Evolutionary conservation across 2,797 vertebrate species (phyloP).

Genomic region (Synanceia verrucosa): DNA sequence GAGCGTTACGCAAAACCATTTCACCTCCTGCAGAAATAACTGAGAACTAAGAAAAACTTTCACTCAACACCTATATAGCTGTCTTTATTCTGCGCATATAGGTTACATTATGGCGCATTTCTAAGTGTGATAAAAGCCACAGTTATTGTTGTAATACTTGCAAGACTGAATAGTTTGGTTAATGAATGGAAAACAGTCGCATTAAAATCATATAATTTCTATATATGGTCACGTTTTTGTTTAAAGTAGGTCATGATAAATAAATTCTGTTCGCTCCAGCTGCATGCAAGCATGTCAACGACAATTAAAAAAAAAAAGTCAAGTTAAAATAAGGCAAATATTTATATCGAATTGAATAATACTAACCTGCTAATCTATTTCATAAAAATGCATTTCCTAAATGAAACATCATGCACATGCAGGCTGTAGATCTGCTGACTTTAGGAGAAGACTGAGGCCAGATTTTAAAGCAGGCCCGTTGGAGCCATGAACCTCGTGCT

Average conservation of each 20-base stretch:
- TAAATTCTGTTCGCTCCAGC: neutral
- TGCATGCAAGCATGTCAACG: neutral
- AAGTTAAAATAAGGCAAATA: rapidly evolving
- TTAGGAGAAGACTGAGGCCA: neutral
- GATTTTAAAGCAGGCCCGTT: constrained; percentile 5
- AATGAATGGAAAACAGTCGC: neutral
- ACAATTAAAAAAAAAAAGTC: neutral
- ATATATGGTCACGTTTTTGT: neutral
- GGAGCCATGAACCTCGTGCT: constrained; percentile 49
- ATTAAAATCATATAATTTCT: rapidly evolving
- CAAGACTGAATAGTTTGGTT: neutral
- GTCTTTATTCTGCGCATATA: too few relatives aligned
- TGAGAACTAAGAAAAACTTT: constrained; percentile 12
- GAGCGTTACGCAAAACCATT: constrained; percentile 45
- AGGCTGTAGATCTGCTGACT: neutral
- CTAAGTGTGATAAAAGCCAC: too few relatives aligned
- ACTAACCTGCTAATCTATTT: neutral
- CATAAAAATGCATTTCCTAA: neutral
- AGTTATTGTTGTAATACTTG: neutral
- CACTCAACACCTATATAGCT: neutral
- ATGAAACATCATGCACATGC: neutral
- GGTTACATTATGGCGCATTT: neutral
- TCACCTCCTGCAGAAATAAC: constrained; percentile 49
- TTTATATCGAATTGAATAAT: neutral
- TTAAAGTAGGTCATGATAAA: neutral